Evolutionary conservation across 2,888 invertebrate species (phyloP).

Genomic region (Criorhina ranunculi): DNA sequence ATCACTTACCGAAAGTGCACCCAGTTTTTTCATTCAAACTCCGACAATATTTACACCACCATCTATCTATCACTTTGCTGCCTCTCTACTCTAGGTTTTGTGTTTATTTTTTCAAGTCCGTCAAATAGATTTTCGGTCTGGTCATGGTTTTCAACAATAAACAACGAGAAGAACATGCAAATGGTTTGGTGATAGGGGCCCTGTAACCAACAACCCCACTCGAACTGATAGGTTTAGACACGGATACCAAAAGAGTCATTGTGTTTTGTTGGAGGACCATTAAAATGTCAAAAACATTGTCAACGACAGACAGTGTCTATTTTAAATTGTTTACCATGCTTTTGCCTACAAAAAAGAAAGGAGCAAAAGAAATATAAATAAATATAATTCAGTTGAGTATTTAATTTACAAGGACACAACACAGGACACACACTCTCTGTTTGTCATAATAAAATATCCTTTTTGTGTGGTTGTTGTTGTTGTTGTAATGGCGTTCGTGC

Average conservation of each 20-base stretch:
- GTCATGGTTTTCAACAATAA: neutral
- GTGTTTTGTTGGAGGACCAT: neutral
- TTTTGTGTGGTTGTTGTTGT: neutral
- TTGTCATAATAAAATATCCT: constrained; percentile 6
- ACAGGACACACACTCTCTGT: neutral
- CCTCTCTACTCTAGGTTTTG: neutral
- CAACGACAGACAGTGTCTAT: neutral
- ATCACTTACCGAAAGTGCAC: constrained; percentile 22
- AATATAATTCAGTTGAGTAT: constrained; percentile 6
- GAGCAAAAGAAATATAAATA: too few species aligned
- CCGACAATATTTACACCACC: constrained; percentile 8
- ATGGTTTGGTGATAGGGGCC: neutral
- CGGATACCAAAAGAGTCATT: neutral
- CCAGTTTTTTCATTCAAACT: constrained; percentile 5
- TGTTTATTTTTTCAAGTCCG: neutral
- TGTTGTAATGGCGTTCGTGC: neutral
- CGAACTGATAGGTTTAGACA: too few species aligned
- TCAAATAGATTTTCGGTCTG: neutral
- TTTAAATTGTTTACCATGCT: constrained; percentile 14
- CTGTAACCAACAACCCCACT: neutral
- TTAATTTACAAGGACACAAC: constrained; percentile 5
- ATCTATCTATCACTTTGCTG: neutral
- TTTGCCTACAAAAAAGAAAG: neutral
- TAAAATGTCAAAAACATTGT: constrained; percentile 24
- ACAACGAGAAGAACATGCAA: too few species aligned